A percentile compares a stretch with the other conserved stretches of the same genome.
These are phyloP conservation scores for Melanogrammus aeglefinus DNA, from an alignment of 2,797 vertebrate genomes.

Conservation along the genomic window DNA sequence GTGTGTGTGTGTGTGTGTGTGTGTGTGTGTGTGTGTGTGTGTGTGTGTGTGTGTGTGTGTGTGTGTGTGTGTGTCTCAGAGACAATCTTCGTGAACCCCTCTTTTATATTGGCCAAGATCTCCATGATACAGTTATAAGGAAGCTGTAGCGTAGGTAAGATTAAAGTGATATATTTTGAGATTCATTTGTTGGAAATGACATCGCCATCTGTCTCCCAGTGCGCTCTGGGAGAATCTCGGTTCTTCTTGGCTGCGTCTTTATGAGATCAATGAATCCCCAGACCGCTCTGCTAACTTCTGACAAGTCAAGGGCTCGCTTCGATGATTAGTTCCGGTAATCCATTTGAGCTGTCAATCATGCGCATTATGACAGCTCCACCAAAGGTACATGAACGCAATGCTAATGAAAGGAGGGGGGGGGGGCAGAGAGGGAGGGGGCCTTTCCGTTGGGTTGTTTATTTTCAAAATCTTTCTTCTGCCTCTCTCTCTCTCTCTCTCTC, in stretches of 20 bases:
- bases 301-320: background rate
- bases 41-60: background rate
- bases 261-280: too few species aligned
- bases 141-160: background rate
- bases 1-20: too few species aligned
- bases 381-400: background rate
- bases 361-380: background rate
- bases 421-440: too few species aligned
- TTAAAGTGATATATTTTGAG: background rate
- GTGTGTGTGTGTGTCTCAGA: background rate
- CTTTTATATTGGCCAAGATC: background rate
- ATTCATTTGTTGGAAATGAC: background rate
- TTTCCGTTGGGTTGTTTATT: background rate
- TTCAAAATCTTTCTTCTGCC: background rate
- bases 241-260: background rate
- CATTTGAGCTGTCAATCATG: background rate
- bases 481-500: background rate
- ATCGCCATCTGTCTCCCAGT: background rate
- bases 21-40: too few species aligned
- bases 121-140: background rate
- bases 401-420: too few species aligned
- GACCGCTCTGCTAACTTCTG: background rate
- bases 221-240: background rate
- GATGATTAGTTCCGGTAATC: background rate
- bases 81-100: background rate